Conservation (phyloP, 2,797 vertebrate species). For the Periparus ater region DNA sequence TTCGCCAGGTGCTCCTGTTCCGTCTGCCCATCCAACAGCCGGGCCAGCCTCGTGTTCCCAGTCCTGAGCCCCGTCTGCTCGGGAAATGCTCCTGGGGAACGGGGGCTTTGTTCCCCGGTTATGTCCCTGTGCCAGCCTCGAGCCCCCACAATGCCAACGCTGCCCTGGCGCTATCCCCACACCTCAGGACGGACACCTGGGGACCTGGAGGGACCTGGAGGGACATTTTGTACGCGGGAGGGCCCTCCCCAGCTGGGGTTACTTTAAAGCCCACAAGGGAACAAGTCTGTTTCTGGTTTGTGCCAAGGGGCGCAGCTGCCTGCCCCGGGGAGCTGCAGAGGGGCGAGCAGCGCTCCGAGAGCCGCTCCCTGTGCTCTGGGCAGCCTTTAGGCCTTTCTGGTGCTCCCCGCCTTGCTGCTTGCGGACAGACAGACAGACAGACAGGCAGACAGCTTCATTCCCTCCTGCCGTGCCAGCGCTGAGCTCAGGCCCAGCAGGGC, state of each 20-base stretch:
- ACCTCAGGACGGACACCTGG: not conserved
- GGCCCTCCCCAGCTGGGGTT: not conserved
- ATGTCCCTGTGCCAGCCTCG: not conserved
- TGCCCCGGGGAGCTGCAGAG: not conserved
- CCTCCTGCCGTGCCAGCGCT: not conserved
- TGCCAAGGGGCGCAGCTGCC: not conserved
- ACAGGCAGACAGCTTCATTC: not conserved
- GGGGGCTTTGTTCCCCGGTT: not conserved
- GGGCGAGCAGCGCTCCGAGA: fast-evolving
- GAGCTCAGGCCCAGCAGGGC: not conserved
- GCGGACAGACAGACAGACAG: not conserved
- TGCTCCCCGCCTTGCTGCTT: not conserved
- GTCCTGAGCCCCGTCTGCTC: not conserved
- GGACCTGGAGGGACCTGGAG: not conserved
- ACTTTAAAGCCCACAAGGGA: not conserved
- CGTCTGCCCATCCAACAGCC: not conserved
- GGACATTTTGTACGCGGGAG: not conserved
- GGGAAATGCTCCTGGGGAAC: not conserved
- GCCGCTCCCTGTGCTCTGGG: not conserved
- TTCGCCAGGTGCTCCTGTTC: not conserved
- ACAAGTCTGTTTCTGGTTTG: not conserved
- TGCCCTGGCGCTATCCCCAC: not conserved
- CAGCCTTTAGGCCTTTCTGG: not conserved
- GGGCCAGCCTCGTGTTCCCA: not conserved
- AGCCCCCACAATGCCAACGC: not conserved